A percentile compares a stretch with the other conserved stretches of the same genome.
phyloP scores from a whole-genome alignment of 2,113 vertebrate genomes.

The Dunckerocampus dactyliophorus region DNA sequence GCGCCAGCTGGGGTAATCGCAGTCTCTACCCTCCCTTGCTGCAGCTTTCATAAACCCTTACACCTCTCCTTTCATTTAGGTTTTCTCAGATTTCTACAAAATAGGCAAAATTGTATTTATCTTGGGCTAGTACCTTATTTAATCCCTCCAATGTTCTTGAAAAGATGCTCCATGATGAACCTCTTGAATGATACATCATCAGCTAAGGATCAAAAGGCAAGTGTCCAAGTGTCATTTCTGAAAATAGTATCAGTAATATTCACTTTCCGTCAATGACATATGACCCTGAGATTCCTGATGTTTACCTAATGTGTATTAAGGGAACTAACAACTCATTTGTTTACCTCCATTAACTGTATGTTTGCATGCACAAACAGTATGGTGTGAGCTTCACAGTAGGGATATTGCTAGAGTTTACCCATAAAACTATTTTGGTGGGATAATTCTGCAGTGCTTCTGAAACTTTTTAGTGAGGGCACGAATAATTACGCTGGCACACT shows the following conservation, averaged over 20 bases:
- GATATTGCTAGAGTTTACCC: no score
- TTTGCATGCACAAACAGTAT: not conserved
- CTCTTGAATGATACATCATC: no score
- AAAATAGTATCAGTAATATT: no score
- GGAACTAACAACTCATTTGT: no score
- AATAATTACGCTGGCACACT: constrained; percentile 73
- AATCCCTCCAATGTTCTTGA: no score
- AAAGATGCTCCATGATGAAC: no score
- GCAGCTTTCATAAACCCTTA: constrained; percentile 34
- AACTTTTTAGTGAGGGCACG: constrained; percentile 53
- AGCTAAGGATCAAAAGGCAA: no score
- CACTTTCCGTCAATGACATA: no score
- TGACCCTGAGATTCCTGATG: no score
- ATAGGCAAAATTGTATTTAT: not conserved
- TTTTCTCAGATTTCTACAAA: constrained; percentile 18
- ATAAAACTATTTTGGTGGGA: constrained; percentile 30
- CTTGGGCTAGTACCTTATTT: not conserved
- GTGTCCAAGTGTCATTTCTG: no score
- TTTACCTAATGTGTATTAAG: no score
- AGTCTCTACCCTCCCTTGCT: constrained; percentile 24
- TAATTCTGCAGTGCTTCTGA: constrained; percentile 42
- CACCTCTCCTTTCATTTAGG: not conserved
- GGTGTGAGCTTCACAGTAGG: not conserved
- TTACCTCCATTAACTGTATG: no score
- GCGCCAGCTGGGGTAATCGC: constrained; percentile 70